Conservation (phyloP, 2,797 vertebrate species). For the Apogon hyalosoma region DNA sequence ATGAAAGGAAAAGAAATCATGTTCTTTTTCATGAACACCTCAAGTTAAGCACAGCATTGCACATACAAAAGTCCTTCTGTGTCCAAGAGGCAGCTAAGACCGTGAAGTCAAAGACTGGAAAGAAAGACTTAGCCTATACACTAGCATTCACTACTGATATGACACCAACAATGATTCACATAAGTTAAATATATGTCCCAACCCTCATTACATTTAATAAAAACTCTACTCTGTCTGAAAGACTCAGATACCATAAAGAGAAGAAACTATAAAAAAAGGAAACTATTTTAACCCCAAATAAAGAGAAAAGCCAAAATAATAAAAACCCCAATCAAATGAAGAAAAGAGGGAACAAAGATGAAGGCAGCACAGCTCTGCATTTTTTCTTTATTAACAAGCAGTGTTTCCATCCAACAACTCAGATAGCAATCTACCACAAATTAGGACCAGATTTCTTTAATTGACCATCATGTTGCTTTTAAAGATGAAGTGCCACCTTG, state of each 20-base stretch:
- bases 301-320: conserved; percentile 23
- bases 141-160: conserved; percentile 26
- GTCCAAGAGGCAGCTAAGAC: conserved; percentile 34
- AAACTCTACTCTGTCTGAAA: conserved; percentile 13
- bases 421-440: conserved; percentile 77
- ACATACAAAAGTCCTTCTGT: conserved; percentile 42
- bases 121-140: conserved; percentile 32
- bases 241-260: conserved; percentile 4
- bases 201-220: conserved; percentile 32
- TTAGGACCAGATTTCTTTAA: conserved; percentile 73
- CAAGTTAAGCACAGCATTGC: conserved; percentile 40
- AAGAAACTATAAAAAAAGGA: conserved; percentile 13
- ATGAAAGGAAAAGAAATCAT: conserved; percentile 68
- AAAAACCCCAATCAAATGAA: conserved; percentile 44
- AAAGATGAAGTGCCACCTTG: conserved; percentile 63
- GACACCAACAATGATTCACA: conserved; percentile 17
- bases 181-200: conserved; percentile 33
- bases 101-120: conserved; percentile 34
- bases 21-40: conserved; percentile 67
- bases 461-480: conserved; percentile 65
- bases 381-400: conserved; percentile 58
- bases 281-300: conserved; percentile 22
- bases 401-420: conserved; percentile 58
- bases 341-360: conserved; percentile 48
- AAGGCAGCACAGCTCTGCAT: conserved; percentile 28